phyloP scores from a whole-genome alignment of 2,797 vertebrate species.

The Phalanger gymnotis region DNA sequence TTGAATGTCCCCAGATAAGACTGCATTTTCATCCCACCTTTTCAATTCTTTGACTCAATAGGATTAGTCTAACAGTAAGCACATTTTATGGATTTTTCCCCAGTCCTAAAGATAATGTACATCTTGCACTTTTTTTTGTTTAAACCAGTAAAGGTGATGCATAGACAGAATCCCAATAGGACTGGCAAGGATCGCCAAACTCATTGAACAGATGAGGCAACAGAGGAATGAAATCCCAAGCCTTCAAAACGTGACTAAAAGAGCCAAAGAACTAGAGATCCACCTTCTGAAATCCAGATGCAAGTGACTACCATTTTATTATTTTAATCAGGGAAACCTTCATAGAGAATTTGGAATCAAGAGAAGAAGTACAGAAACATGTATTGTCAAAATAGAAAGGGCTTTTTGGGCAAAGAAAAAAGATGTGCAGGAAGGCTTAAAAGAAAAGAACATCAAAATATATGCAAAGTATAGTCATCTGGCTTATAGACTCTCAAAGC shows the following conservation, averaged over 20 bases:
- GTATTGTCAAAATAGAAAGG: neutral
- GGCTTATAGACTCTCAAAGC: neutral
- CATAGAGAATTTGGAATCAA: neutral
- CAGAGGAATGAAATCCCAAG: neutral
- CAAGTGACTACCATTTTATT: neutral
- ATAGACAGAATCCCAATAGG: neutral
- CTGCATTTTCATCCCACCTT: fast-evolving
- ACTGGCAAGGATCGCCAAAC: neutral
- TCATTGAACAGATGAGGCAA: neutral
- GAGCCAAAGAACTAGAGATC: neutral
- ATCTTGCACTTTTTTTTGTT: neutral
- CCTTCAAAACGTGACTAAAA: neutral
- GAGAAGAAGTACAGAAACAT: neutral
- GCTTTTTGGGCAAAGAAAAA: neutral
- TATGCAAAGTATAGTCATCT: neutral
- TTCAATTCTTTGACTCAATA: too few species aligned
- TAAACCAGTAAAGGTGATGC: neutral
- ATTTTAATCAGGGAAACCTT: neutral
- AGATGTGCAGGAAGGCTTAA: neutral
- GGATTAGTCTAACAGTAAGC: neutral
- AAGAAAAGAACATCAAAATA: neutral
- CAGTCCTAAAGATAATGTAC: neutral
- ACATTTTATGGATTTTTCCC: neutral
- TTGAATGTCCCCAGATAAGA: neutral
- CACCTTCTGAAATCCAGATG: neutral